Conservation (phyloP, 2,888 invertebrate genomes). For the Caradrina kadenii region DNA sequence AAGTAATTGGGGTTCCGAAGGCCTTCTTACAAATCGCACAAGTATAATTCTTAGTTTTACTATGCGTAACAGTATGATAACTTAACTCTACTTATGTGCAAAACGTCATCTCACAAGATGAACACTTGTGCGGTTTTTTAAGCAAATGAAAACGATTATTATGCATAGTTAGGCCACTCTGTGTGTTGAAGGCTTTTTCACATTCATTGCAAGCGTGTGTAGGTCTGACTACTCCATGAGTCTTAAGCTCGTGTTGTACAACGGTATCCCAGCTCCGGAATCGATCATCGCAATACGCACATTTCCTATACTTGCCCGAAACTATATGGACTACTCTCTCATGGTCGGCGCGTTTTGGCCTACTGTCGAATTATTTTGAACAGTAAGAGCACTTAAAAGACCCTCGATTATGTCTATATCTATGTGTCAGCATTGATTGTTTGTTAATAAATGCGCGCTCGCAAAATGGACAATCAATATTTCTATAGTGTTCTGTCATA, state of each 20-base stretch:
- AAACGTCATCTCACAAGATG: not conserved
- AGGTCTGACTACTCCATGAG: conserved; percentile 4
- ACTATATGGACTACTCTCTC: conserved; percentile 6
- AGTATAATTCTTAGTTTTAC: not conserved
- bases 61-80: conserved; percentile 8
- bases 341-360: not conserved
- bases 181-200: not conserved
- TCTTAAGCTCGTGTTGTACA: not conserved
- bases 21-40: conserved; percentile 13
- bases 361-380: conserved; percentile 19
- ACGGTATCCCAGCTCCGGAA: conserved; percentile 9
- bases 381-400: conserved; percentile 68
- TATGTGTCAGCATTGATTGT: conserved; percentile 64
- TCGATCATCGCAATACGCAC: conserved; percentile 5
- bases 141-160: conserved; percentile 1
- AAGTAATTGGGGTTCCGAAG: not conserved
- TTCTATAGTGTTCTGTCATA: conserved; percentile 62
- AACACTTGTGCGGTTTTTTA: conserved; percentile 16
- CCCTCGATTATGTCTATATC: conserved; percentile 69
- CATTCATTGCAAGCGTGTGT: conserved; percentile 7
- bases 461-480: conserved; percentile 75
- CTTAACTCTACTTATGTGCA: conserved; percentile 8
- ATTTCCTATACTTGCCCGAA: not conserved
- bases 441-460: conserved; percentile 73
- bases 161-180: not conserved